Evolutionary conservation across 2,797 vertebrate species (phyloP).

Genomic region (Takifugu ocellatus): DNA sequence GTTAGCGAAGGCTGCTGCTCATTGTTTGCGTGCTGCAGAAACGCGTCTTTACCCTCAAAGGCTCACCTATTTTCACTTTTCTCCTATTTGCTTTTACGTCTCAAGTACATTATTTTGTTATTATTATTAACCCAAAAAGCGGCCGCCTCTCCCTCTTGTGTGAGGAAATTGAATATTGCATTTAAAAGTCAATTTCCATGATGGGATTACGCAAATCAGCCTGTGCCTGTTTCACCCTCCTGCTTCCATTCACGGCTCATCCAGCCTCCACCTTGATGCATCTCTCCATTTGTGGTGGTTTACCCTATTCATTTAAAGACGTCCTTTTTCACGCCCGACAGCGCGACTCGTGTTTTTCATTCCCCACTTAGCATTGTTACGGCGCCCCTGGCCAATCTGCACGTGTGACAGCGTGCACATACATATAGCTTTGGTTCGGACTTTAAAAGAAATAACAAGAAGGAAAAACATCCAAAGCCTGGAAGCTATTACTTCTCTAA

Average conservation of each 20-base stretch:
- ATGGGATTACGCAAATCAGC: conserved; percentile 81
- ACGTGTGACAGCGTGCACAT: conserved; percentile 25
- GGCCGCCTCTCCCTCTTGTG: conserved; percentile 33
- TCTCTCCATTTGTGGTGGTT: conserved; percentile 78
- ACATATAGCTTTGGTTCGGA: conserved; percentile 51
- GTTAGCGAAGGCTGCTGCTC: conserved; percentile 61
- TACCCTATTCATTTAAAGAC: conserved; percentile 79
- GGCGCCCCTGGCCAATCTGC: conserved; percentile 43
- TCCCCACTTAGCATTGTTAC: conserved; percentile 73
- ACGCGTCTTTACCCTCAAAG: conserved; percentile 54
- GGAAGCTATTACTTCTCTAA: conserved; percentile 75
- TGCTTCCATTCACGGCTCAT: conserved; percentile 64
- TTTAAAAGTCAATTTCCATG: conserved; percentile 81
- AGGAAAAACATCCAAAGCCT: conserved; percentile 40
- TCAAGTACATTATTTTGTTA: conserved; percentile 79
- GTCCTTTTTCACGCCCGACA: conserved; percentile 69
- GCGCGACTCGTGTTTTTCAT: conserved; percentile 65
- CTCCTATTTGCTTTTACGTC: conserved; percentile 77
- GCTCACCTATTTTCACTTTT: conserved; percentile 61
- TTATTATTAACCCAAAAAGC: conserved; percentile 74
- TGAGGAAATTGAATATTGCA: conserved; percentile 79
- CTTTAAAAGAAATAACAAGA: conserved; percentile 27
- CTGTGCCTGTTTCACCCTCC: conserved; percentile 55
- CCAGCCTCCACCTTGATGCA: conserved; percentile 73
- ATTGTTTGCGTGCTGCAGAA: conserved; percentile 66